Evolutionary conservation across 2,888 invertebrate species (phyloP).

Genomic region (Laothoe populi): DNA sequence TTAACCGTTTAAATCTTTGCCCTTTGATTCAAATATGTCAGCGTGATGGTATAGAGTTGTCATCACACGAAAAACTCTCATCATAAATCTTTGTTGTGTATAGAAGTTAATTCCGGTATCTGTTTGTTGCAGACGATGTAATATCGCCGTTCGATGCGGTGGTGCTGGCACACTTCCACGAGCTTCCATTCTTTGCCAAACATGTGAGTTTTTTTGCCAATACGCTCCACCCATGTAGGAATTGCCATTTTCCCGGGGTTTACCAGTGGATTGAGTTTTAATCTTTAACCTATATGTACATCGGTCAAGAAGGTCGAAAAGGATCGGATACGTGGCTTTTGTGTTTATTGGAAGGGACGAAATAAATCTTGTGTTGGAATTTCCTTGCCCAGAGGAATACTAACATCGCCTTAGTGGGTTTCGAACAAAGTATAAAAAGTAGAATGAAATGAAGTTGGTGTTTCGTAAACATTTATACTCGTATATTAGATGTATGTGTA

Average conservation of each 20-base stretch:
- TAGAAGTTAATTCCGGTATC: not conserved
- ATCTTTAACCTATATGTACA: not conserved
- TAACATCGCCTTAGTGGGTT: too few relatives aligned
- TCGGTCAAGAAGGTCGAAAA: not conserved
- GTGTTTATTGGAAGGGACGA: not conserved
- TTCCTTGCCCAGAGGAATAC: too few relatives aligned
- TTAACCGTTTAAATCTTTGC: too few relatives aligned
- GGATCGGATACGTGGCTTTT: not conserved
- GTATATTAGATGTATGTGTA: too few relatives aligned
- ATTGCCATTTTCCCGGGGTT: not conserved
- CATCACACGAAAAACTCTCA: not conserved
- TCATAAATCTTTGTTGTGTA: not conserved
- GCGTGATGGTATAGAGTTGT: too few relatives aligned
- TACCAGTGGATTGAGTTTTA: not conserved
- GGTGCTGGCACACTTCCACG: conserved; percentile 27
- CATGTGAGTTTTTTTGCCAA: conserved; percentile 9
- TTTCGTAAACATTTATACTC: too few relatives aligned
- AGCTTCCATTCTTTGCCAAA: conserved; percentile 13
- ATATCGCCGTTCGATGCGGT: conserved; percentile 14
- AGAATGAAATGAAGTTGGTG: too few relatives aligned
- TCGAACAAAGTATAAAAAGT: too few relatives aligned
- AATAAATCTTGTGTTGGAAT: not conserved
- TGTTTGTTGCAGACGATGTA: conserved; percentile 25
- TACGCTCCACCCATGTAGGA: not conserved
- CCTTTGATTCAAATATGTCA: too few relatives aligned